Evolutionary conservation across 2,113 vertebrate genomes (phyloP).

Genomic region (Phrynosoma blainvillii): DNA sequence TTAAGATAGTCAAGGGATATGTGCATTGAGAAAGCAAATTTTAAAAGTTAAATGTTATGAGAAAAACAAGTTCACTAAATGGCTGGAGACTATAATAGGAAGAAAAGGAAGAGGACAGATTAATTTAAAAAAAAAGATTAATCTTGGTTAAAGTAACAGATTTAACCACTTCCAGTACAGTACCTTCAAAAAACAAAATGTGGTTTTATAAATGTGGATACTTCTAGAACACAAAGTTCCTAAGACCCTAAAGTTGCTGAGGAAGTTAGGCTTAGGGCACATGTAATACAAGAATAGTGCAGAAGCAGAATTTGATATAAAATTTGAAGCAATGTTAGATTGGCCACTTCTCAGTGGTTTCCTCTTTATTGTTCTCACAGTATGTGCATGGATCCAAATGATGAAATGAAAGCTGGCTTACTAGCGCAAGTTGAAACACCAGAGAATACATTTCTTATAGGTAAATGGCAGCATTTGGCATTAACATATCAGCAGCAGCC

Average conservation of each 20-base stretch:
- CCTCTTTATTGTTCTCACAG: constrained; percentile 68
- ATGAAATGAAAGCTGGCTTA: constrained; percentile 89
- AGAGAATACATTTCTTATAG: constrained; percentile 80
- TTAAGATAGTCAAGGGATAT: background rate
- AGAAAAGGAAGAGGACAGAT: background rate
- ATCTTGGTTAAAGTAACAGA: background rate
- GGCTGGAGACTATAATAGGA: background rate
- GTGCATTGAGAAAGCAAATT: background rate
- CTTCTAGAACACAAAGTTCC: background rate
- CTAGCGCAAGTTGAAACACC: constrained; percentile 90
- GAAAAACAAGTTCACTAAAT: background rate
- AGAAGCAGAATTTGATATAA: background rate
- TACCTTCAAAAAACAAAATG: background rate
- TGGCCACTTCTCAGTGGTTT: constrained; percentile 35
- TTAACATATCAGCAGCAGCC: constrained; percentile 90
- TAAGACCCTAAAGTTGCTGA: background rate
- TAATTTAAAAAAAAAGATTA: background rate
- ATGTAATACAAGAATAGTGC: background rate
- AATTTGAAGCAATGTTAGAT: background rate
- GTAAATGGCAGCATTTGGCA: constrained; percentile 92
- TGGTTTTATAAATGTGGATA: background rate
- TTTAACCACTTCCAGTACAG: background rate
- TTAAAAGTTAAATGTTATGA: background rate
- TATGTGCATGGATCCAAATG: constrained; percentile 91
- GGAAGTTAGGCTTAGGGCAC: background rate